Base-by-base conservation (phyloP, 1,140 invertebrate genomes). In the Ceratina australensis region DNA sequence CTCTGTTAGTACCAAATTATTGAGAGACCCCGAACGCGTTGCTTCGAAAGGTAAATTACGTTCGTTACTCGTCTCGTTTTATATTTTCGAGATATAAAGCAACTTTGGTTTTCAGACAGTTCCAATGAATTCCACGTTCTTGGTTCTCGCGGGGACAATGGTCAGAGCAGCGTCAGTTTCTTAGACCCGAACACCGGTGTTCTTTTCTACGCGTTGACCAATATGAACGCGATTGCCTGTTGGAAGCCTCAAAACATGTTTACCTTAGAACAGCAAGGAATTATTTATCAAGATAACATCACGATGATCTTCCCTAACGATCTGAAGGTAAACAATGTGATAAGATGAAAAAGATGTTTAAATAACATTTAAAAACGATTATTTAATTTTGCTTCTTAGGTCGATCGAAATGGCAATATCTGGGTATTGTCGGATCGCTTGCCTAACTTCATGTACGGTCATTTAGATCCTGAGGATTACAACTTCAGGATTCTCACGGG, bases 251-350 rank as follows among this genome's bases (percentile, higher is more conserved):
- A 94, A 71, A 94, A 94, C 7, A 92, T 92, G 0, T 96, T 95
- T 76, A 93, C 87, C 2, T 94, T 94, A 85, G 93, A 94, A 72
- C 94, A 95, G 24, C 95, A 96, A 86, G 95, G 94, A 22, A 90
- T 95, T 49, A 94, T 96, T 59, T 96, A 94, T 68, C 94, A 94
- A 92, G 94, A 95, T 89, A 94, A 96, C 67, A 93, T 93, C 1
- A 95, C 94, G 1, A 94, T 96, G 94, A 91, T 96, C 7, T 96
- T 96, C 75, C 95, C 96, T 7, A 96, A 95, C 59, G 96, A 96
- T 86, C 92, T 97, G 10, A 96, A 96, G 90, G 95, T 96, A 86
- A 73, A n/a, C 0, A 24, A 0, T 42, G 15, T 22, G 12, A 1
- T 28, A 0, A 66, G 61, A 61, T 50, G 50, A 18, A 0, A 61